These are phyloP conservation scores for Argynnis bischoffii DNA, from an alignment of 2,888 invertebrate species.

Conservation along the genomic window DNA sequence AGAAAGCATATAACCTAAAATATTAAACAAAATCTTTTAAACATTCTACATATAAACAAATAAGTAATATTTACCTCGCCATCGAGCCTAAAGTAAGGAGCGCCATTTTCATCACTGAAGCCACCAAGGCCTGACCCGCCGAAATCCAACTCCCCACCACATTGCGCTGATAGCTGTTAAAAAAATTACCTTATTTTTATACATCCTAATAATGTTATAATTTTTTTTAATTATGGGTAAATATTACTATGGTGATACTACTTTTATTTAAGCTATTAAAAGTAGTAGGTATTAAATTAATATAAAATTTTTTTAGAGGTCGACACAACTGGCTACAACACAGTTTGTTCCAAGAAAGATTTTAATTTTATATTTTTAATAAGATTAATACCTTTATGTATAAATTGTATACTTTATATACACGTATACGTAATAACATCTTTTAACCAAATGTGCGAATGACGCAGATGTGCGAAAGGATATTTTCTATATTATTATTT, in stretches of 20 bases:
- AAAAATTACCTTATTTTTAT: slow-evolving; percentile 1
- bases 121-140: slow-evolving; percentile 74
- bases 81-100: slow-evolving; percentile 76
- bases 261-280: neutral
- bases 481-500: too few species aligned
- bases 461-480: too few species aligned
- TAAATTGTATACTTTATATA: too few species aligned
- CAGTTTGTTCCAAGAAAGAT: too few species aligned
- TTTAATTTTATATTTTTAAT: neutral
- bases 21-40: too few species aligned
- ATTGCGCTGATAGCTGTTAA: slow-evolving; percentile 74
- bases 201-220: slow-evolving; percentile 12
- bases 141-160: slow-evolving; percentile 76
- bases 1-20: too few species aligned
- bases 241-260: neutral
- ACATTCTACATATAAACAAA: too few species aligned
- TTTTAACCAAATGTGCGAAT: too few species aligned
- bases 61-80: slow-evolving; percentile 63
- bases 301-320: too few species aligned
- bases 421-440: too few species aligned
- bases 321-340: too few species aligned
- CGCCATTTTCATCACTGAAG: slow-evolving; percentile 75
- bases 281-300: neutral
- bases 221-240: neutral
- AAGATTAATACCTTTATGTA: too few species aligned